Percentiles rank a stretch among this genome's conserved stretches.
Evolutionary conservation across 2,113 vertebrate species (phyloP).

Genomic region (Cervus canadensis): DNA sequence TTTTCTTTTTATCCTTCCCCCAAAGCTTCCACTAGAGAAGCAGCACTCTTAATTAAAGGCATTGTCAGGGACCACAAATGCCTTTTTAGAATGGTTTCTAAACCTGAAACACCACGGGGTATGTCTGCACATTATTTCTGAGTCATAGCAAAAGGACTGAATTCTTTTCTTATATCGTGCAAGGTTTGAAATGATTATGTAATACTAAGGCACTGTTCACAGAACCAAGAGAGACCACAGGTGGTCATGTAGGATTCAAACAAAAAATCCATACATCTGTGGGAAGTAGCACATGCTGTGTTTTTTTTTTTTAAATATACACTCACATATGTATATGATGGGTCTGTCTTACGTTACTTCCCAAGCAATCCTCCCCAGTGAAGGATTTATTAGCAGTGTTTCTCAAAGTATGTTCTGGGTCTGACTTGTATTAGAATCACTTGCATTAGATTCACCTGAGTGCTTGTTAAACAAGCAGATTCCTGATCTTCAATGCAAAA

Average conservation of each 20-base stretch:
- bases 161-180: not conserved
- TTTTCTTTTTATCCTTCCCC: not conserved
- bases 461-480: conserved; percentile 35
- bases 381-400: conserved; percentile 22
- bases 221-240: not conserved
- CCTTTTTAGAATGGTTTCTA: conserved; percentile 48
- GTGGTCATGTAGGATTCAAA: not conserved
- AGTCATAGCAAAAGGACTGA: not conserved
- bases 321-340: not conserved
- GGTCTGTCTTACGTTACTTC: not conserved
- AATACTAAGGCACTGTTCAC: not conserved
- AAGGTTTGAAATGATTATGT: conserved; percentile 18
- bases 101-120: not conserved
- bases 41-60: conserved; percentile 42
- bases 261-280: not conserved
- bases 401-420: not conserved
- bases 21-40: not conserved
- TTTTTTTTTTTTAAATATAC: not conserved
- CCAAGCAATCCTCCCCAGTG: not conserved
- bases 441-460: not conserved
- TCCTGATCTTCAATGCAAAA: not conserved
- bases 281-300: not conserved
- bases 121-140: not conserved
- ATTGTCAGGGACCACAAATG: conserved; percentile 27
- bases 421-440: conserved; percentile 26